phyloP scores from a whole-genome alignment of 37 sponge, comb jelly and placozoan genomes.

The Theonella swinhoei region DNA sequence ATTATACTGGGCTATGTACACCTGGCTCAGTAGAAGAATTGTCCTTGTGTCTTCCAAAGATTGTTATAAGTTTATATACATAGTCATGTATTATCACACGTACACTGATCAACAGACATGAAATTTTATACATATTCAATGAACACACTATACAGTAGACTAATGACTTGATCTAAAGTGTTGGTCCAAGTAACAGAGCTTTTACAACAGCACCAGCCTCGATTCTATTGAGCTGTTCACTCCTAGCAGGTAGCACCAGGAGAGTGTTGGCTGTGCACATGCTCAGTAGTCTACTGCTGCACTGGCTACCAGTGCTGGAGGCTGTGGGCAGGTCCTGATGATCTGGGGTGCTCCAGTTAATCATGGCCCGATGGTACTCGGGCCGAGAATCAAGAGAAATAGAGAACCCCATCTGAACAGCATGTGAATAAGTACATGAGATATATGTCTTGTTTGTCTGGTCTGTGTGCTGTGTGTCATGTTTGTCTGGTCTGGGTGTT shows the following conservation, averaged over 20 bases:
- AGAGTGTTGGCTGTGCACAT: conserved; percentile 90
- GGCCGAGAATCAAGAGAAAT: conserved; percentile 82
- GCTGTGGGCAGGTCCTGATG: conserved; percentile 55
- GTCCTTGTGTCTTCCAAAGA: too few relatives aligned
- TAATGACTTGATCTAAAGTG: not conserved
- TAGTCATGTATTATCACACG: too few relatives aligned
- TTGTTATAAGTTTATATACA: too few relatives aligned
- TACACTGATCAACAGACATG: too few relatives aligned
- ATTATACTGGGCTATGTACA: too few relatives aligned
- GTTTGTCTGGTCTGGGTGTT: too few relatives aligned
- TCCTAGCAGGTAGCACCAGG: conserved; percentile 78
- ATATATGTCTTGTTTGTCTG: too few relatives aligned
- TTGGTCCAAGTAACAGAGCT: conserved; percentile 46
- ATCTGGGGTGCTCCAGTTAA: conserved; percentile 44
- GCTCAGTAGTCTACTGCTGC: conserved; percentile 95
- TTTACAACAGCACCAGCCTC: conserved; percentile 31
- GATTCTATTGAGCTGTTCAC: conserved; percentile 37
- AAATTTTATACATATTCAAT: too few relatives aligned
- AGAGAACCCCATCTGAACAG: conserved; percentile 31
- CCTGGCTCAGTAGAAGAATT: too few relatives aligned
- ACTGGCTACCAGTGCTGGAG: conserved; percentile 86
- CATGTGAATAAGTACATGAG: not conserved
- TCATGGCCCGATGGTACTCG: conserved; percentile 78
- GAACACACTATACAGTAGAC: too few relatives aligned
- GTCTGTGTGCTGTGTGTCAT: too few relatives aligned